Evolutionary conservation across 2,113 vertebrate genomes (phyloP).

Genomic region (Dasyornis broadbenti): DNA sequence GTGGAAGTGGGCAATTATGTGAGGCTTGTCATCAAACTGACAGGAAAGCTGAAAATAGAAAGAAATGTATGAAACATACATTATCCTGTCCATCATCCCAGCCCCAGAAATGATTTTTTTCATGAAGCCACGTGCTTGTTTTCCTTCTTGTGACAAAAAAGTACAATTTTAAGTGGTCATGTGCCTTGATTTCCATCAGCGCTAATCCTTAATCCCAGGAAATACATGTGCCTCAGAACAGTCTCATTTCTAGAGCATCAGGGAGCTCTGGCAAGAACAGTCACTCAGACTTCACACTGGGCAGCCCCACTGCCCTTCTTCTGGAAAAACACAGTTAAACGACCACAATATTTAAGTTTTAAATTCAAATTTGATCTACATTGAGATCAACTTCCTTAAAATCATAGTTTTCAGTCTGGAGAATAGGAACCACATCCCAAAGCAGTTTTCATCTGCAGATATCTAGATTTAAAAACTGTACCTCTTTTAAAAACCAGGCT

Average conservation of each 20-base stretch:
- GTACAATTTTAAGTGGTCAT: neutral
- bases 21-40: conserved; percentile 75
- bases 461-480: conserved; percentile 29
- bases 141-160: neutral
- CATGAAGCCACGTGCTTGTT: neutral
- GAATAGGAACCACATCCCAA: neutral
- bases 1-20: conserved; percentile 88
- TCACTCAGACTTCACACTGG: neutral
- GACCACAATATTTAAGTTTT: neutral
- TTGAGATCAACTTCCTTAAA: neutral
- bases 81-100: neutral
- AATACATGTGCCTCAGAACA: neutral
- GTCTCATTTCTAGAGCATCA: neutral
- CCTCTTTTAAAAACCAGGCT: conserved; percentile 97
- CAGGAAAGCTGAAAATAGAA: conserved; percentile 78
- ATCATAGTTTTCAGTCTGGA: neutral
- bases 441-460: neutral
- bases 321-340: neutral
- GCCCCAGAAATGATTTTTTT: neutral
- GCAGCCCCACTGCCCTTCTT: neutral
- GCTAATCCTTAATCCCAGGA: neutral
- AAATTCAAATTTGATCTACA: neutral
- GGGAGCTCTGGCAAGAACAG: neutral
- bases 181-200: neutral
- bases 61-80: neutral